Base-by-base conservation (phyloP, 1,140 invertebrate genomes). In the Polypedilum vanderplanki region DNA sequence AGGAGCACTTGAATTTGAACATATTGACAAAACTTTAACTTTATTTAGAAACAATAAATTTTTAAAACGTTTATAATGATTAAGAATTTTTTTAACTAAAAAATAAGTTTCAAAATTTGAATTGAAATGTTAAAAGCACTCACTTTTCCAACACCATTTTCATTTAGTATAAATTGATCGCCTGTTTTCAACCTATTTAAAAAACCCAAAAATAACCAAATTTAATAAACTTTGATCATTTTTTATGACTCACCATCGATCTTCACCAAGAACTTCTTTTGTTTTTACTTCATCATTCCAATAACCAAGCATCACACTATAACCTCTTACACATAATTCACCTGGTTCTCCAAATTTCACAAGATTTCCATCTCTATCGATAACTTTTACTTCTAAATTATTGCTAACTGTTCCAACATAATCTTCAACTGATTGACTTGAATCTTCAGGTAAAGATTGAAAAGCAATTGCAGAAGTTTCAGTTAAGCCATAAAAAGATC, bases 231-330 rank as follows among this genome's bases (percentile, higher is more conserved):
- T 46, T 46, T 46, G 40, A 46, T 46, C 8, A 46, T 12, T 46
- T 46, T 46, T 9, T 46, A 41, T 12, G 15, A n/a, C 10, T 57
- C 10, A 57, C 97, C 97, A 98, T 17, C 88, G 84, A 57, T 93
- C 92, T 5, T 84, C 75, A 9, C 84, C 86, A 1, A 97, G 85
- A 0, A 87, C 87, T 77, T 93, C 88, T 24, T 83, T 87, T 0
- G 96, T 98, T 83, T 91, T 95, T 41, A 88, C 87, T 4, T 88
- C 85, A 79, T 98, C 94, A 5, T 87, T 85, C 89, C 90, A 97
- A 81, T 98, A 99, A n/a, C 88, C 87, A 64, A 91, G 79, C 93
- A 98, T 97, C 3, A 84, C 89, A 24, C 80, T 81, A 80, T 96
- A 97, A 0, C 94, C 93, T 74, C 95, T 87, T 0, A 93, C 85